Percentiles rank a stretch among this genome's conserved stretches.
Conservation (phyloP, 2,797 vertebrate genomes). For the Muscicapa striata region DNA sequence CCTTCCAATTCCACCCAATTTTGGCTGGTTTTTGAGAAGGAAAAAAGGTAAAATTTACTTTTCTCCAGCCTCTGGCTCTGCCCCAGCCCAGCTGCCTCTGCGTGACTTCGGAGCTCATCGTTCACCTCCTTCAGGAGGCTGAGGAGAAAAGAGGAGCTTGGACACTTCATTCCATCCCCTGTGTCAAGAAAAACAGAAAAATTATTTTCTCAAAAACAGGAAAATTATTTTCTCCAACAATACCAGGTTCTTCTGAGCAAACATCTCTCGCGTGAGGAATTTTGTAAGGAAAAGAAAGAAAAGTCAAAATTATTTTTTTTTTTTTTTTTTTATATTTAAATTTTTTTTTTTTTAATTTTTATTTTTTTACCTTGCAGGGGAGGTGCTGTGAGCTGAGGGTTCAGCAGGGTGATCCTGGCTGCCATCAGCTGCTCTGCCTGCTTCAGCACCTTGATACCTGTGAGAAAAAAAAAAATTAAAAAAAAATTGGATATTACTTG, state of each 20-base stretch:
- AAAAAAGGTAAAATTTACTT: background rate
- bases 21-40: no score
- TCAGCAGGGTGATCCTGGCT: conserved; percentile 26
- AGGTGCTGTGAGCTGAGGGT: background rate
- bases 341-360: no score
- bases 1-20: fast-evolving
- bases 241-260: fast-evolving
- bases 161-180: background rate
- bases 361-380: conserved; percentile 11
- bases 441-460: conserved; percentile 44
- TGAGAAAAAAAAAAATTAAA: background rate
- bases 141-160: conserved; percentile 76
- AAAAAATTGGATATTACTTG: no score
- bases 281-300: background rate
- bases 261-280: fast-evolving
- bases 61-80: background rate
- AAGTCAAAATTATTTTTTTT: no score
- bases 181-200: background rate
- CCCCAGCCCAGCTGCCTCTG: conserved; percentile 59
- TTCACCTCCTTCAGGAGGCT: conserved; percentile 76
- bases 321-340: background rate
- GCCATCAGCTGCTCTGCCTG: conserved; percentile 45
- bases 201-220: background rate
- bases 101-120: conserved; percentile 64
- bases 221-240: background rate